Conservation (phyloP, 2,888 invertebrate species). For the Plebejus melissa region DNA sequence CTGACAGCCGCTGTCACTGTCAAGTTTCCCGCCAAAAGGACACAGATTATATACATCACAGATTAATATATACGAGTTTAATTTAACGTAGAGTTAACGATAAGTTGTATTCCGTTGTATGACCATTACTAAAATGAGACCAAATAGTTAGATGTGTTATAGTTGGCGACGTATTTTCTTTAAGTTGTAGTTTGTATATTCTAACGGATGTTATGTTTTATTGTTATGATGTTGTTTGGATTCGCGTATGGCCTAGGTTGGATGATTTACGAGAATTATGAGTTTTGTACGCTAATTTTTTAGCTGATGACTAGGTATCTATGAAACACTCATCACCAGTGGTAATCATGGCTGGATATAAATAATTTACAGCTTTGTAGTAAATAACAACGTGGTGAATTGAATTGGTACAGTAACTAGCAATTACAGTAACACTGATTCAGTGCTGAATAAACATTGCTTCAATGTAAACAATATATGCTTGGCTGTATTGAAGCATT, state of each 20-base stretch:
- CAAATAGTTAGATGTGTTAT: constrained; percentile 75
- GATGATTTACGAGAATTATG: constrained; percentile 25
- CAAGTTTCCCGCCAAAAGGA: constrained; percentile 26
- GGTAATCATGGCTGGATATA: background rate
- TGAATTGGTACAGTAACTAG: background rate
- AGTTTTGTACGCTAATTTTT: constrained; percentile 5
- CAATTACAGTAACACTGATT: too few species aligned
- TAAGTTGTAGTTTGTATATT: constrained; percentile 71
- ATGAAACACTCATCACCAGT: background rate
- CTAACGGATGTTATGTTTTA: constrained; percentile 63
- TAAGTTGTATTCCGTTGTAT: constrained; percentile 52
- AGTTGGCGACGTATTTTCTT: constrained; percentile 61
- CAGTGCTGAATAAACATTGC: too few species aligned
- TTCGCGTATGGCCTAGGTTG: constrained; percentile 34
- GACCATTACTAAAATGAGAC: constrained; percentile 76
- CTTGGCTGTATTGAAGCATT: background rate
- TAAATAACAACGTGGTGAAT: background rate
- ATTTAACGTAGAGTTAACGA: constrained; percentile 37
- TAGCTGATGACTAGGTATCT: background rate
- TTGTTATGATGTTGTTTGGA: constrained; percentile 43
- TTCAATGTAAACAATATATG: too few species aligned
- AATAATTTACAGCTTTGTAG: background rate
- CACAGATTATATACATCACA: constrained; percentile 27
- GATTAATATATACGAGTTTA: constrained; percentile 18
- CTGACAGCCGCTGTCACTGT: constrained; percentile 25